A percentile compares a stretch with the other conserved stretches of the same genome.
phyloP scores from a whole-genome alignment of 2,113 vertebrate species.

The Phoxinus phoxinus region DNA sequence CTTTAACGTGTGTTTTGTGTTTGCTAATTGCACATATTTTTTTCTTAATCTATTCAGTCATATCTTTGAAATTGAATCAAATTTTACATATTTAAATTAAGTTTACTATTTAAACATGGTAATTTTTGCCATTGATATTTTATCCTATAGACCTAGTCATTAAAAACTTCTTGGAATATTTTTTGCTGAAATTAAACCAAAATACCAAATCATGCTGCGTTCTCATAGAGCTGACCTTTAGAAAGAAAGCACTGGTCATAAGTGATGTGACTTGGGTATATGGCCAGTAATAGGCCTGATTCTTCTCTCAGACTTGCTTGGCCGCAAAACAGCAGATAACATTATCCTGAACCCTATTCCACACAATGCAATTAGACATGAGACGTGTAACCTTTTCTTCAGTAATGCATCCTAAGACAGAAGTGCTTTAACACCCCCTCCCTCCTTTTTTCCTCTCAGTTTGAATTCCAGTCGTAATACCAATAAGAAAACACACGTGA shows the following conservation, averaged over 20 bases:
- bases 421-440: background rate
- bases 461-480: background rate
- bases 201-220: slow-evolving; percentile 12
- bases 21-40: background rate
- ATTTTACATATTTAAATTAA: background rate
- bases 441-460: background rate
- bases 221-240: slow-evolving; percentile 48
- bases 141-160: slow-evolving; percentile 27
- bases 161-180: background rate
- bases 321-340: slow-evolving; percentile 19
- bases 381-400: slow-evolving; percentile 40
- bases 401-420: background rate
- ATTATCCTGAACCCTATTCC: slow-evolving; percentile 39
- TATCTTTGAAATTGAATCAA: background rate
- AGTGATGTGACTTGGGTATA: slow-evolving; percentile 28
- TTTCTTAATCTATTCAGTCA: background rate
- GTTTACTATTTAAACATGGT: background rate
- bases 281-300: background rate
- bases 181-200: slow-evolving; percentile 17
- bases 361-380: slow-evolving; percentile 26
- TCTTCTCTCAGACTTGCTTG: slow-evolving; percentile 14
- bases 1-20: background rate
- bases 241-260: slow-evolving; percentile 39
- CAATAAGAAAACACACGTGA: background rate
- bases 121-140: slow-evolving; percentile 31